phyloP scores from a whole-genome alignment of 1,140 invertebrate species.

The Marisa cornuarietis region DNA sequence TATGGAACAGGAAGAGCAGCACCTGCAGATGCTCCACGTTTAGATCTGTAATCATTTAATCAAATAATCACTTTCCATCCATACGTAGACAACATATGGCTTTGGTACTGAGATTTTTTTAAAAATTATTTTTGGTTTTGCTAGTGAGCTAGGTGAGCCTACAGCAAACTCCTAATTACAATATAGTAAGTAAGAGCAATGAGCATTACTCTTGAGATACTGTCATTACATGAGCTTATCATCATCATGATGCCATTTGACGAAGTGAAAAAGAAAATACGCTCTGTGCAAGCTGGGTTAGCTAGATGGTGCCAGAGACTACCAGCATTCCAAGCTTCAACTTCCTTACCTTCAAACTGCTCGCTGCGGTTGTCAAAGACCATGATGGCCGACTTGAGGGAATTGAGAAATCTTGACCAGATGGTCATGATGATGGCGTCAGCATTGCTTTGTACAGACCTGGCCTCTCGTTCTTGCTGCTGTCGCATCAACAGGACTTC shows the following conservation, averaged over 20 bases:
- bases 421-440: constrained; percentile 88
- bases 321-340: background rate
- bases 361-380: constrained; percentile 49
- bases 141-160: too few relatives aligned
- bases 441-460: constrained; percentile 46
- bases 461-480: constrained; percentile 77
- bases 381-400: constrained; percentile 82
- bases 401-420: constrained; percentile 88
- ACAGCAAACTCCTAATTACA: too few relatives aligned
- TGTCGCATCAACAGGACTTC: constrained; percentile 80
- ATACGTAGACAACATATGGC: too few relatives aligned
- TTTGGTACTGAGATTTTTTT: too few relatives aligned
- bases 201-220: too few relatives aligned
- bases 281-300: too few relatives aligned
- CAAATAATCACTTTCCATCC: too few relatives aligned
- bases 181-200: too few relatives aligned
- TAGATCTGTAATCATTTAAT: constrained; percentile 65
- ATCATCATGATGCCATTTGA: background rate
- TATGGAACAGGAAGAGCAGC: constrained; percentile 92
- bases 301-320: too few relatives aligned
- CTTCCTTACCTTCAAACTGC: constrained; percentile 52
- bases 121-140: too few relatives aligned
- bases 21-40: constrained; percentile 96
- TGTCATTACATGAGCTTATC: background rate
- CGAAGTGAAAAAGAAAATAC: background rate